A percentile compares a stretch with the other conserved stretches of the same genome.
phyloP scores from a whole-genome alignment of 2,797 vertebrate species.

The Choloepus didactylus region DNA sequence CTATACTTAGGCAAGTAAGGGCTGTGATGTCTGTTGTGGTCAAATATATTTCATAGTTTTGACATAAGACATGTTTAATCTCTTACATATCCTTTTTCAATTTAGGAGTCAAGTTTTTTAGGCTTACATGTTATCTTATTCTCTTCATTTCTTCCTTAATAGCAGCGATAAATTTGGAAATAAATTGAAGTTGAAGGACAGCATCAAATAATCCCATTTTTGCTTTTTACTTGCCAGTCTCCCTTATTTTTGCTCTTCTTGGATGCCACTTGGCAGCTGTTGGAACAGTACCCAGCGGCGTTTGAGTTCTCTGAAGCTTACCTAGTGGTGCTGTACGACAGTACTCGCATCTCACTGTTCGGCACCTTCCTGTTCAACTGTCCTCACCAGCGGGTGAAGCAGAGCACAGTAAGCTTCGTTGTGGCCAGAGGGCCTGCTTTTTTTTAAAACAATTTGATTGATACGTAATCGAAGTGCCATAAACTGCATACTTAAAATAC shows the following conservation, averaged over 20 bases:
- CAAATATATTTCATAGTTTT: neutral
- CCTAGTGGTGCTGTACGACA: constrained; percentile 94
- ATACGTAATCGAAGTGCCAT: neutral
- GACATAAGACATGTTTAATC: neutral
- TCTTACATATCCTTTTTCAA: neutral
- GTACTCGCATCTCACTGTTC: constrained; percentile 95
- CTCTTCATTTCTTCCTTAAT: neutral
- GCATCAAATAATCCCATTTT: neutral
- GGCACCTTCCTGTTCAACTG: constrained; percentile 98
- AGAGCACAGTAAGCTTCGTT: constrained; percentile 91
- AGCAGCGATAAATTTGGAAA: neutral
- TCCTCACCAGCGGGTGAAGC: constrained; percentile 93
- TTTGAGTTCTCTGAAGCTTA: constrained; percentile 98
- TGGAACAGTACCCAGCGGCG: constrained; percentile 95
- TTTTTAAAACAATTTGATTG: neutral
- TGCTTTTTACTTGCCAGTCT: constrained; percentile 88
- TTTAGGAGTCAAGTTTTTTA: neutral
- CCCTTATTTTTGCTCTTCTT: constrained; percentile 97
- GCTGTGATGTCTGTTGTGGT: neutral
- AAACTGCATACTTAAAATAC: neutral
- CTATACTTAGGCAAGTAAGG: neutral
- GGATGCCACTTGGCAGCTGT: constrained; percentile 98
- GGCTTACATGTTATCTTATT: neutral
- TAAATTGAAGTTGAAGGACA: neutral
- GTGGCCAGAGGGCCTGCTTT: fast-evolving